These are phyloP conservation scores for Caenorhabditis sulstoni DNA, from an alignment of 2,888 invertebrate genomes.

Conservation along the genomic window DNA sequence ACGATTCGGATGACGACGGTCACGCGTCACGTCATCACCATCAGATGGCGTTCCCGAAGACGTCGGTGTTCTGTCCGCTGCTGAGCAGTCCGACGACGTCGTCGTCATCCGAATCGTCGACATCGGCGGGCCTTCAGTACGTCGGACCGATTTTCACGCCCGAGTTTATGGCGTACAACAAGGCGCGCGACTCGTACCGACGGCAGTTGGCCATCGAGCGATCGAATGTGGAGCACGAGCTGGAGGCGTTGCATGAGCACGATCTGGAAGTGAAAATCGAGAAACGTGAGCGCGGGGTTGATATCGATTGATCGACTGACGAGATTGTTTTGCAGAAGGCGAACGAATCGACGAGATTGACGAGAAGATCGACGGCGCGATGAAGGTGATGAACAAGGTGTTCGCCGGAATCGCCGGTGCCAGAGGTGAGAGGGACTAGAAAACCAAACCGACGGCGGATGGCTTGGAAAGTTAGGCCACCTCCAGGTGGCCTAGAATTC, in stretches of 20 bases:
- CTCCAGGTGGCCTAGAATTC: no score
- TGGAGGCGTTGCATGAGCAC: conserved; percentile 44
- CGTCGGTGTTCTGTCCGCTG: conserved; percentile 37
- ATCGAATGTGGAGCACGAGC: conserved; percentile 47
- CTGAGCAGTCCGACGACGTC: not conserved
- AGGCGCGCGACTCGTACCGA: conserved; percentile 53
- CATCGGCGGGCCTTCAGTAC: conserved; percentile 19
- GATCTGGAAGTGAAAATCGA: conserved; percentile 32
- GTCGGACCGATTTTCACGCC: conserved; percentile 49
- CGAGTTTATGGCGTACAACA: conserved; percentile 53
- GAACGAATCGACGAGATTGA: conserved; percentile 19
- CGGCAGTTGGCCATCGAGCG: conserved; percentile 49
- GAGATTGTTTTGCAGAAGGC: conserved; percentile 31
- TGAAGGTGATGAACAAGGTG: conserved; percentile 20
- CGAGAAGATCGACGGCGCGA: conserved; percentile 36
- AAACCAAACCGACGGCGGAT: no score
- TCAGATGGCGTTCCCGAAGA: conserved; percentile 41
- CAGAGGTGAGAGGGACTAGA: conserved; percentile 22
- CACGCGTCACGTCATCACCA: not conserved
- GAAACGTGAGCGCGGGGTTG: conserved; percentile 40
- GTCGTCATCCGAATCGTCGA: conserved; percentile 1
- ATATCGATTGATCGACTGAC: no score
- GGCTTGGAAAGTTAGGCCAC: no score
- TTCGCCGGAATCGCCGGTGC: conserved; percentile 16
- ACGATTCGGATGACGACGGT: conserved; percentile 32